phyloP scores from a whole-genome alignment of 2,888 invertebrate species.

The Drosophila pseudotalamancana region DNA sequence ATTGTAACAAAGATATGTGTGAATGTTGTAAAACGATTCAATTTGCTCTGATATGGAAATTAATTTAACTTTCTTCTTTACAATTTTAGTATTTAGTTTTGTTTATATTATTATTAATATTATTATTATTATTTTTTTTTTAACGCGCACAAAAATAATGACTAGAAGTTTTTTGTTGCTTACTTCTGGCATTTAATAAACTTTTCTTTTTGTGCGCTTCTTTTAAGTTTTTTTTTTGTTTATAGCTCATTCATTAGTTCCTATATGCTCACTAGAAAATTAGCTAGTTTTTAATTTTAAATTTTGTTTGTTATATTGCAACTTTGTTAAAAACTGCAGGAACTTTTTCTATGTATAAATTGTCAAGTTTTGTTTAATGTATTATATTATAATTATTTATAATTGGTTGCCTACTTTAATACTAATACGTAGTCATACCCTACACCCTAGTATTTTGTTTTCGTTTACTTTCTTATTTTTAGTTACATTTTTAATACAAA shows the following conservation, averaged over 20 bases:
- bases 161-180: conserved; percentile 59
- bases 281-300: conserved; percentile 28
- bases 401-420: conserved; percentile 43
- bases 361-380: conserved; percentile 31
- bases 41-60: conserved; percentile 50
- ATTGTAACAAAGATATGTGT: conserved; percentile 66
- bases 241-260: conserved; percentile 28
- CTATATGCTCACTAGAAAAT: conserved; percentile 54
- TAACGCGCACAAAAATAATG: conserved; percentile 52
- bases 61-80: conserved; percentile 19
- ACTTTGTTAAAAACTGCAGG: conserved; percentile 74
- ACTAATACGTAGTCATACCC: conserved; percentile 46
- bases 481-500: conserved; percentile 57
- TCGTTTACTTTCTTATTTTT: conserved; percentile 29
- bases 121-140: conserved; percentile 5
- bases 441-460: conserved; percentile 52
- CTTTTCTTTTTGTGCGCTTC: conserved; percentile 34
- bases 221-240: conserved; percentile 8
- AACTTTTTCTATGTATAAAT: conserved; percentile 62
- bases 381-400: conserved; percentile 31
- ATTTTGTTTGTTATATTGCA: conserved; percentile 52
- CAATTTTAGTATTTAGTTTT: conserved; percentile 3
- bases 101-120: background rate
- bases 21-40: conserved; percentile 40
- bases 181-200: conserved; percentile 48